Conservation (phyloP, 2,797 vertebrate genomes). For the Silurus aristotelis region DNA sequence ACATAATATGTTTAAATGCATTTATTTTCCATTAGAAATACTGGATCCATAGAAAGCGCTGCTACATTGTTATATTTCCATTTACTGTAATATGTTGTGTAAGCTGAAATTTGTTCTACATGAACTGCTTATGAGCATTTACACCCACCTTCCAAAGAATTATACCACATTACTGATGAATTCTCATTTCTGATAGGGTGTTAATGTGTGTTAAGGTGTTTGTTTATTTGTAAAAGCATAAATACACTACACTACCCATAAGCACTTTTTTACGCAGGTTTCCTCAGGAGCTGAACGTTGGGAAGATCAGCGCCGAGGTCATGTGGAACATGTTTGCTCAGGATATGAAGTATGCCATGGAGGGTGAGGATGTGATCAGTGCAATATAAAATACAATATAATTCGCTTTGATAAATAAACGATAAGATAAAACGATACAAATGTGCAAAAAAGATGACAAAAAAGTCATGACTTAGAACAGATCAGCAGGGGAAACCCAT, state of each 20-base stretch:
- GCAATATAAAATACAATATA: background rate
- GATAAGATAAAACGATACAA: too few species aligned
- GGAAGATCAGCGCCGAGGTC: constrained; percentile 96
- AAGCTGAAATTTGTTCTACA: background rate
- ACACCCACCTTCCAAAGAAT: background rate
- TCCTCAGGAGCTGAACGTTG: constrained; percentile 90
- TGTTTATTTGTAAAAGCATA: background rate
- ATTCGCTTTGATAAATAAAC: too few species aligned
- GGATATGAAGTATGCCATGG: constrained; percentile 97
- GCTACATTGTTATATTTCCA: background rate
- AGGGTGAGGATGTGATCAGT: constrained; percentile 75
- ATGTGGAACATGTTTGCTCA: constrained; percentile 99
- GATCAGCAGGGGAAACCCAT: background rate
- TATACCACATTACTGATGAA: background rate
- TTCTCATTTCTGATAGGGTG: background rate
- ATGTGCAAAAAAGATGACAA: background rate
- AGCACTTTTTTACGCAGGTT: constrained; percentile 65
- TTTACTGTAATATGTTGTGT: background rate
- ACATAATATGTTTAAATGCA: background rate
- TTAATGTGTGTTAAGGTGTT: background rate
- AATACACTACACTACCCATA: background rate
- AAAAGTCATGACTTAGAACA: background rate
- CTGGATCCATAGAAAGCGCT: background rate
- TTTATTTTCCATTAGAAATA: background rate
- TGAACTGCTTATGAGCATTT: background rate